A percentile compares a stretch with the other conserved stretches of the same genome.
Evolutionary conservation across 92 coral and sea anemone genomes (phyloP).

Genomic region (Hydrozoanthus gracilis): DNA sequence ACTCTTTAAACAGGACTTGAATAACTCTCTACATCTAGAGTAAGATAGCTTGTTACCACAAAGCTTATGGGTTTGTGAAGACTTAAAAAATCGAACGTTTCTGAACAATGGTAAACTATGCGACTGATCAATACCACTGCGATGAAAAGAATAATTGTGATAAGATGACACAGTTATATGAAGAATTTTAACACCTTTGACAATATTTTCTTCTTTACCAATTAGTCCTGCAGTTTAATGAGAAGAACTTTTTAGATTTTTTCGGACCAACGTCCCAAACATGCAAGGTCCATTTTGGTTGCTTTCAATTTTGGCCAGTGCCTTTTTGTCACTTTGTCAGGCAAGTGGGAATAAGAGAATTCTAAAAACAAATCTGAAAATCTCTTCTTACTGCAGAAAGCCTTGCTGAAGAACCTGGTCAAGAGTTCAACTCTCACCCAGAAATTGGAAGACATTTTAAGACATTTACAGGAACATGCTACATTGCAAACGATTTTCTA

Average conservation of each 20-base stretch:
- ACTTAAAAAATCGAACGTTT: not conserved
- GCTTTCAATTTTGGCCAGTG: too few species aligned
- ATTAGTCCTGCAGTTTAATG: too few species aligned
- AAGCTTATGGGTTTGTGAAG: not conserved
- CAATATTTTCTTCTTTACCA: too few species aligned
- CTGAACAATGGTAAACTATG: constrained; percentile 43
- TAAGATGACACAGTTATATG: too few species aligned
- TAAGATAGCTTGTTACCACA: not conserved
- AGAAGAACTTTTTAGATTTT: too few species aligned
- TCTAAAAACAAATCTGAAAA: not conserved
- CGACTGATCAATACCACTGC: constrained; percentile 4
- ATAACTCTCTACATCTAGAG: not conserved
- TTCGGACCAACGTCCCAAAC: too few species aligned
- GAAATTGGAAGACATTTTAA: constrained; percentile 84
- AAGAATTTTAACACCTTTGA: too few species aligned
- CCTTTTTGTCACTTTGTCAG: too few species aligned
- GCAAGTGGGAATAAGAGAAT: not conserved
- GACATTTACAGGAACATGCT: constrained; percentile 74
- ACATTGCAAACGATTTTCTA: constrained; percentile 78
- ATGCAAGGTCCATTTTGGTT: too few species aligned
- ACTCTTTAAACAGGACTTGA: not conserved
- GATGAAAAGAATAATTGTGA: too few species aligned
- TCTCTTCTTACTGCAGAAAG: constrained; percentile 60
- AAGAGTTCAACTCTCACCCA: constrained; percentile 84
- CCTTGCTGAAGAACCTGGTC: constrained; percentile 76